A percentile compares a stretch with the other conserved stretches of the same genome.
Conservation (phyloP, 2,797 vertebrate species). For the Cirrhinus mrigala region DNA sequence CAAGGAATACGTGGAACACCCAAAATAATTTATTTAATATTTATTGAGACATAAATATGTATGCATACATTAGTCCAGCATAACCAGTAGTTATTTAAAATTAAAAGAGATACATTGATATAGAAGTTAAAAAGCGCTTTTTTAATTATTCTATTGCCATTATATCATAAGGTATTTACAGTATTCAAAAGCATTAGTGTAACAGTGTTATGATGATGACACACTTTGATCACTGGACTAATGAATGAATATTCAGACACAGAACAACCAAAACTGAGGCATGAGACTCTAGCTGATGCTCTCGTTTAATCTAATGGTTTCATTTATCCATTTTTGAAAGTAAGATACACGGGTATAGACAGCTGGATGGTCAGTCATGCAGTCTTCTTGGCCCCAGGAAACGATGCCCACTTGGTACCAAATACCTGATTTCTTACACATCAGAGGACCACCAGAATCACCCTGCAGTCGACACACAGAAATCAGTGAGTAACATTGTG, state of each 20-base stretch:
- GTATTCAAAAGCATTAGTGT: not conserved
- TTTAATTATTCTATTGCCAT: not conserved
- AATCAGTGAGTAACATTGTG: not conserved
- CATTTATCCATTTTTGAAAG: slow-evolving; percentile 83
- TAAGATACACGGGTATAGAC: slow-evolving; percentile 82
- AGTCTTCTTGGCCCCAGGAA: slow-evolving; percentile 85
- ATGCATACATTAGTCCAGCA: not conserved
- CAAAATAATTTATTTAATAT: not conserved
- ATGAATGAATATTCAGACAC: not conserved
- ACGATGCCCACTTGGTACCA: slow-evolving; percentile 84
- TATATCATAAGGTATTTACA: not conserved
- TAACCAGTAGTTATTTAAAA: not conserved
- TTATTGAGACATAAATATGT: not conserved
- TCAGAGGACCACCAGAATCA: slow-evolving; percentile 88
- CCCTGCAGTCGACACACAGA: slow-evolving; percentile 71
- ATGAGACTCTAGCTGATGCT: not conserved
- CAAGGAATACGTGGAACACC: not conserved
- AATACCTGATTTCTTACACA: slow-evolving; percentile 73
- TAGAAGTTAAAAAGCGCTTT: not conserved
- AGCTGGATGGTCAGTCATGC: slow-evolving; percentile 73
- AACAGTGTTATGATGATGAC: not conserved
- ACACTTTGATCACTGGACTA: not conserved
- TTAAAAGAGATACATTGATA: not conserved
- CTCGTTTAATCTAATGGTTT: slow-evolving; percentile 73
- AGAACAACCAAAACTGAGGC: not conserved